Evolutionary conservation across 2,113 vertebrate genomes (phyloP).

Genomic region (Mus pahari): DNA sequence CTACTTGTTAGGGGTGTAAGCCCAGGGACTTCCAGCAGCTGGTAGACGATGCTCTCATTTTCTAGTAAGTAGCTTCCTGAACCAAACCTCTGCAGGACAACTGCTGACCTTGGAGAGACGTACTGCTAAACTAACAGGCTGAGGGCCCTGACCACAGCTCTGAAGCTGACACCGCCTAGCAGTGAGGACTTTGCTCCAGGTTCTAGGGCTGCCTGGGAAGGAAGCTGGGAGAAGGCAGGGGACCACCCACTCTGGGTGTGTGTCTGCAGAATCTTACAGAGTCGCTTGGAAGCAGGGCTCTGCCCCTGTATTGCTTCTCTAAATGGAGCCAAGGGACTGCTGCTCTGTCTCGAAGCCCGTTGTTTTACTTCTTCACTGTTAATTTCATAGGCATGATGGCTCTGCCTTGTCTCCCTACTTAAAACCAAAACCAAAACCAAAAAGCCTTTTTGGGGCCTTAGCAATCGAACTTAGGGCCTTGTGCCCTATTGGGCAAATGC

Average conservation of each 20-base stretch:
- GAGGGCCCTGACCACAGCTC: constrained; percentile 82
- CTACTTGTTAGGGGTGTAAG: constrained; percentile 78
- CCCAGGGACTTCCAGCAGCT: constrained; percentile 79
- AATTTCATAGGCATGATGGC: neutral
- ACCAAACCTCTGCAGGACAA: constrained; percentile 71
- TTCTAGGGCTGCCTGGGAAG: neutral
- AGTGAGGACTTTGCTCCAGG: neutral
- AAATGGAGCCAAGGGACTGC: neutral
- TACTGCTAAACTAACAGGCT: constrained; percentile 86
- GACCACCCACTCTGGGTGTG: fast-evolving
- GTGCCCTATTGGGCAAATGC: no score
- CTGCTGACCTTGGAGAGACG: constrained; percentile 66
- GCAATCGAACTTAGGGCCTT: neutral
- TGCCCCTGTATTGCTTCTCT: neutral
- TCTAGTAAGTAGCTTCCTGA: constrained; percentile 82
- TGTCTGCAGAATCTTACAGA: neutral
- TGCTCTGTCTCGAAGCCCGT: neutral
- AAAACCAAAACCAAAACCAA: neutral
- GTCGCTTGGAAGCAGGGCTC: neutral
- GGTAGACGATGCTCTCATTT: constrained; percentile 80
- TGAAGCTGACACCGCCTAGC: constrained; percentile 77
- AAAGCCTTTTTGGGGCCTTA: neutral
- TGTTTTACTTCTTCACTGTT: neutral
- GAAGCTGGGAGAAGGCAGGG: neutral
- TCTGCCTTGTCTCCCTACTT: neutral